Conservation (phyloP, 2,888 invertebrate genomes). For the Cylloceria caligata region DNA sequence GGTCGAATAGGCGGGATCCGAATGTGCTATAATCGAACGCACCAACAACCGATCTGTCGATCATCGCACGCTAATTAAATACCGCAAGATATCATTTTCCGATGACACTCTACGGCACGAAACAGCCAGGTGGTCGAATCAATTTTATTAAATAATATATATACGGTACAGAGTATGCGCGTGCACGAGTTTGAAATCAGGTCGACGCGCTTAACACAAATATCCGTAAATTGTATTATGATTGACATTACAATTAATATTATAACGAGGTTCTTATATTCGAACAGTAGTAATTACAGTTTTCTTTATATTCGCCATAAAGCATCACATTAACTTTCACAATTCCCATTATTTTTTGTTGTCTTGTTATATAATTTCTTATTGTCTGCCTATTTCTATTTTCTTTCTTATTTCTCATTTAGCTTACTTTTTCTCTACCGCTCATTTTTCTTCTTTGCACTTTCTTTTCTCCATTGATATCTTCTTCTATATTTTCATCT, state of each 20-base stretch:
- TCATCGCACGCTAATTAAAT: neutral
- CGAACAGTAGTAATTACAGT: neutral
- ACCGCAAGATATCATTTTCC: constrained; percentile 13
- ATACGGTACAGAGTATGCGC: neutral
- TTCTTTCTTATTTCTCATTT: too few species aligned
- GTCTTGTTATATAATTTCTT: too few species aligned
- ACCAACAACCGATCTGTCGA: constrained; percentile 24
- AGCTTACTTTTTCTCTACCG: too few species aligned
- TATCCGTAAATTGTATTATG: neutral
- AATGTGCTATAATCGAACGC: neutral
- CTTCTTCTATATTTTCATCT: too few species aligned
- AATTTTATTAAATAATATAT: constrained; percentile 29
- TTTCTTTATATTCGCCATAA: neutral
- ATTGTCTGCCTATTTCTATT: too few species aligned
- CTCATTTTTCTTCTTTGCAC: too few species aligned
- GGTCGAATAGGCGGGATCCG: too few species aligned
- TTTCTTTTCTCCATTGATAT: too few species aligned
- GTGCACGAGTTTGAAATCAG: constrained; percentile 6
- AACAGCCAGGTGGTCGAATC: constrained; percentile 13
- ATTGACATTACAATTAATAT: neutral
- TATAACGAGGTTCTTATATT: neutral
- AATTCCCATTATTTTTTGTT: too few species aligned
- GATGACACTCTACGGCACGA: neutral
- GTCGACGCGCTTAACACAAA: neutral
- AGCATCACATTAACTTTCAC: too few species aligned